A percentile compares a stretch with the other conserved stretches of the same genome.
Evolutionary conservation across 1,140 invertebrate species (phyloP).

Genomic region (Bradysia coprophila): DNA sequence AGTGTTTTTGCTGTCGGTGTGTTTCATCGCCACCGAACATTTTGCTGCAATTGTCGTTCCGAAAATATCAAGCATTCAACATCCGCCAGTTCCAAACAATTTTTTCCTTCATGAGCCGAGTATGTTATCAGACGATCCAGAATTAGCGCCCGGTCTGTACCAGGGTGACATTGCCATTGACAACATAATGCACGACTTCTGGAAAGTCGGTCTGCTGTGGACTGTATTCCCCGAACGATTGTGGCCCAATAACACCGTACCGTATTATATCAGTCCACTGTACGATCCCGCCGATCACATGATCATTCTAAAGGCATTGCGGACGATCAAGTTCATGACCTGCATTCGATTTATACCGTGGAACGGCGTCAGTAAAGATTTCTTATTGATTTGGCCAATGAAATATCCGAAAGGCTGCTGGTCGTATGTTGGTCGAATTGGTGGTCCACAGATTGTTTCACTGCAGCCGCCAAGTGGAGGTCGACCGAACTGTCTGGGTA

Average conservation of each 20-base stretch:
- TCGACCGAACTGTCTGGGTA: conserved; percentile 36
- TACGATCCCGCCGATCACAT: conserved; percentile 34
- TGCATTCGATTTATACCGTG: conserved; percentile 41
- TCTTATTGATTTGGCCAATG: conserved; percentile 41
- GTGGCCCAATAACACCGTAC: conserved; percentile 35
- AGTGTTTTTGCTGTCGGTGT: too few species aligned
- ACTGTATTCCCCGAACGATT: conserved; percentile 38
- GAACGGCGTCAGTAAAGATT: conserved; percentile 37
- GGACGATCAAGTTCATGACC: conserved; percentile 37
- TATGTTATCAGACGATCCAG: too few species aligned
- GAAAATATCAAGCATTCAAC: too few species aligned
- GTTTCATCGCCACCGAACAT: too few species aligned
- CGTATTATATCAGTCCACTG: conserved; percentile 36
- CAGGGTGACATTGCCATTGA: conserved; percentile 48
- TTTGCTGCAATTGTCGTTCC: too few species aligned
- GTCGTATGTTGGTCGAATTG: conserved; percentile 42
- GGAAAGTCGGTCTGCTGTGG: conserved; percentile 38
- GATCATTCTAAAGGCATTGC: conserved; percentile 36
- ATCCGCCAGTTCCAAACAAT: too few species aligned
- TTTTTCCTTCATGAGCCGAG: too few species aligned
- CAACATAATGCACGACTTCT: conserved; percentile 27
- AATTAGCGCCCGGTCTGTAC: conserved; percentile 42
- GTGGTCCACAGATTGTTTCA: conserved; percentile 44
- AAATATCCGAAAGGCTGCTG: conserved; percentile 45
- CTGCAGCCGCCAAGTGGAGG: conserved; percentile 32